Percentiles rank a stretch among this genome's conserved stretches.
phyloP scores from a whole-genome alignment of 2,888 invertebrate species.

The Eupithecia subumbrata region DNA sequence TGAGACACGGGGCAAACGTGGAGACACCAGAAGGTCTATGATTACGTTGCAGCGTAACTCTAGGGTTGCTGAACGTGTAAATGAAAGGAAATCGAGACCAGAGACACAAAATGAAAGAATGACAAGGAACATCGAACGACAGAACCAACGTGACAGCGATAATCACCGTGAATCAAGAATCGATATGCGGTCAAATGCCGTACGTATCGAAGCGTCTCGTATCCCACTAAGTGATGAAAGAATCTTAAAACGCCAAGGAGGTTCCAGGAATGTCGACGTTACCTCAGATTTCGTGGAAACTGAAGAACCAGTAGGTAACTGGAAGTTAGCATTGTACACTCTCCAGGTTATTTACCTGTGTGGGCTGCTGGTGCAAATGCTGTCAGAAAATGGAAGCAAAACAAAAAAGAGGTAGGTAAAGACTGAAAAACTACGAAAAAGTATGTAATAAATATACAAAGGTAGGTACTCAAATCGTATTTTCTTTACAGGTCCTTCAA shows the following conservation, averaged over 20 bases:
- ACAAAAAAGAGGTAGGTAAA: slow-evolving; percentile 47
- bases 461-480: background rate
- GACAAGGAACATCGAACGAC: slow-evolving; percentile 15
- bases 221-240: slow-evolving; percentile 12
- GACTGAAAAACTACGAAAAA: background rate
- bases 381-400: slow-evolving; percentile 52
- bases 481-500: slow-evolving; percentile 55
- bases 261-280: slow-evolving; percentile 41
- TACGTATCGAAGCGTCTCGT: slow-evolving; percentile 17
- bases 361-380: slow-evolving; percentile 59
- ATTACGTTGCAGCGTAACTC: slow-evolving; percentile 14
- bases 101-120: slow-evolving; percentile 26
- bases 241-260: slow-evolving; percentile 39
- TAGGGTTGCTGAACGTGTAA: slow-evolving; percentile 15
- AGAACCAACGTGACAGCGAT: slow-evolving; percentile 15
- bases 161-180: slow-evolving; percentile 22
- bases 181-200: slow-evolving; percentile 16
- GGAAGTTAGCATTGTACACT: slow-evolving; percentile 69
- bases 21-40: slow-evolving; percentile 17
- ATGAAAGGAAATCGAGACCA: slow-evolving; percentile 11
- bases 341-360: slow-evolving; percentile 69
- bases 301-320: slow-evolving; percentile 48
- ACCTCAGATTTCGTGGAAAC: slow-evolving; percentile 30
- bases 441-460: background rate
- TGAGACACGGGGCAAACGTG: slow-evolving; percentile 14